Evolutionary conservation across 2,113 vertebrate genomes (phyloP), one percentile per base, ranked within the genome.

Genomic region (Atherinomorus stipes): DNA sequence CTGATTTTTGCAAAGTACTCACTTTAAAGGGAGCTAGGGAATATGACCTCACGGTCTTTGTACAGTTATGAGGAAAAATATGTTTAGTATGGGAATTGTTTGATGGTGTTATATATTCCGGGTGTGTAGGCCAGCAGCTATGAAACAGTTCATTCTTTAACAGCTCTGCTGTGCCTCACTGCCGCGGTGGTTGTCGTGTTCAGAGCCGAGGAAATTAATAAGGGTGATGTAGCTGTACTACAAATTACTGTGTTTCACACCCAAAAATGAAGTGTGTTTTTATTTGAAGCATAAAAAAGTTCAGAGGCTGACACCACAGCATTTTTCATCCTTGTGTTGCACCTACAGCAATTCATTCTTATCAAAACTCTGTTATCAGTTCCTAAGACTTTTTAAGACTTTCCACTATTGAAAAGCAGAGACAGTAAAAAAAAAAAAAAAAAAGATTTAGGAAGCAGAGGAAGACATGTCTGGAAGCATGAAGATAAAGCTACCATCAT

Each of bases 1-100:
- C 47, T 58, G 59, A 64, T 72, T 85, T 34, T 71, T 28, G 72
- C 63, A 64, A 85, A 71, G 9, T 26, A 25, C 81, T 78, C 75
- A 73, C 72, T 88, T 81, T 84, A 74, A 89, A 82, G 71, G 59
- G n/a, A 50, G 68, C 51, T 47, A 18, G 7, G 78, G 74, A 85
- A 72, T 63, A 91, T 91, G 88, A 89, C 82, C 84, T 91, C 80
- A 89, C 68, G 37, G 34, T 67, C 71, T 83, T 81, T 85, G 68
- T 68, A 64, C 71, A 68, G 71, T 88, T 86, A 75, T 1, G 56
- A 64, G 75, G 64, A 70, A 89, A 88, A 77, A 75, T 80, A 71
- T 74, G 72, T 85, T 78, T 77, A 61, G 31, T 73, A 64, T 70
- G 76, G 87, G 84, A 76, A 81, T 85, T 11, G 0, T 85, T 85